These are phyloP conservation scores for Nyctibius grandis DNA, from an alignment of 2,797 vertebrate genomes.

Conservation along the genomic window DNA sequence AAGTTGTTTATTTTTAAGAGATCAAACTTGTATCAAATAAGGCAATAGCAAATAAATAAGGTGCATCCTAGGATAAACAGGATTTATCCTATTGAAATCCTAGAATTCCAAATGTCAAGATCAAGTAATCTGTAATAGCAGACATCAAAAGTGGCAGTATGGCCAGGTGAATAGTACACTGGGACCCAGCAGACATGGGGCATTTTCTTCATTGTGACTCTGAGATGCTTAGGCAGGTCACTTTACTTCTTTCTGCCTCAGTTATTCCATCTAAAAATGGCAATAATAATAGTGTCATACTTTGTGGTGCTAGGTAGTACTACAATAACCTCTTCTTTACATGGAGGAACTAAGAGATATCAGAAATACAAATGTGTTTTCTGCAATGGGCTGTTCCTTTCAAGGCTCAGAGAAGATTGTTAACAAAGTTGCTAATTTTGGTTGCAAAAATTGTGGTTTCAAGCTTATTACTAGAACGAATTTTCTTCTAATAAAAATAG, in stretches of 20 bases:
- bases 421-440: neutral
- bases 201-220: neutral
- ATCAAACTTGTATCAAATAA: neutral
- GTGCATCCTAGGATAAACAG: neutral
- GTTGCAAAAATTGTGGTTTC: neutral
- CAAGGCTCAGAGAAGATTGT: slow-evolving; percentile 29
- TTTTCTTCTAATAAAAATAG: slow-evolving; percentile 1
- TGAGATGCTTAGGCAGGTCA: neutral
- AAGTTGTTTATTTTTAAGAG: neutral
- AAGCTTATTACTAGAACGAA: slow-evolving; percentile 13
- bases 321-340: slow-evolving; percentile 8
- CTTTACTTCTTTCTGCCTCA: neutral
- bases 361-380: slow-evolving; percentile 45
- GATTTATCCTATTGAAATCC: neutral
- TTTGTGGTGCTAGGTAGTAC: neutral
- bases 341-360: neutral
- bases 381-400: slow-evolving; percentile 3
- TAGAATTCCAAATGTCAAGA: neutral
- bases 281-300: neutral
- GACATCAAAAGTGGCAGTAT: neutral
- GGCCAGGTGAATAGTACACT: neutral
- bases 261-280: neutral
- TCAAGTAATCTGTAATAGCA: neutral
- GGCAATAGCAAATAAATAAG: neutral
- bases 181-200: neutral